Evolutionary conservation across 2,797 vertebrate genomes (phyloP).

Genomic region (Vespertilio murinus): DNA sequence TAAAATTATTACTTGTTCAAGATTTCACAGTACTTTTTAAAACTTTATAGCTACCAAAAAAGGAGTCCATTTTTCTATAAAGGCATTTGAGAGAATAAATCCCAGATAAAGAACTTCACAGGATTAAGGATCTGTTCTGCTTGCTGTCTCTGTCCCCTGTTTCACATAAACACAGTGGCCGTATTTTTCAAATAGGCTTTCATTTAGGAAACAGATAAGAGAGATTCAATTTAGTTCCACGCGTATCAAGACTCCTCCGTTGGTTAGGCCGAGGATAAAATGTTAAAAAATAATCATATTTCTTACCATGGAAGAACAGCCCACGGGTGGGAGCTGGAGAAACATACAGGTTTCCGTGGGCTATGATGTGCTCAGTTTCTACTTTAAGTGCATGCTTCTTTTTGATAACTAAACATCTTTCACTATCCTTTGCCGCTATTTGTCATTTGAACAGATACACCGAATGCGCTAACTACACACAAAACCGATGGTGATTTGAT

Average conservation of each 20-base stretch:
- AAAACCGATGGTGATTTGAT: neutral
- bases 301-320: neutral
- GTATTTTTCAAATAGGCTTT: constrained; percentile 69
- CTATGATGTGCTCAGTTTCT: neutral
- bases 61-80: constrained; percentile 33
- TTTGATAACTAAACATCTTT: neutral
- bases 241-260: constrained; percentile 32
- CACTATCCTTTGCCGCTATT: neutral
- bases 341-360: neutral
- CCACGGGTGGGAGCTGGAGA: neutral
- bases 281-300: constrained; percentile 48
- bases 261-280: constrained; percentile 19
- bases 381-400: neutral
- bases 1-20: constrained; percentile 85
- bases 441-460: constrained; percentile 9
- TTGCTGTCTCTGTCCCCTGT: constrained; percentile 53
- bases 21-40: constrained; percentile 74
- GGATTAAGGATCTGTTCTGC: constrained; percentile 69
- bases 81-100: constrained; percentile 71
- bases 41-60: constrained; percentile 69
- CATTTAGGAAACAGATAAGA: constrained; percentile 68
- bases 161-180: constrained; percentile 62
- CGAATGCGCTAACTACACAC: neutral
- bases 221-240: constrained; percentile 50
- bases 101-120: constrained; percentile 65